A percentile compares a stretch with the other conserved stretches of the same genome.
Conservation (phyloP, 2,888 invertebrate genomes). For the Parasteatoda lunata region DNA sequence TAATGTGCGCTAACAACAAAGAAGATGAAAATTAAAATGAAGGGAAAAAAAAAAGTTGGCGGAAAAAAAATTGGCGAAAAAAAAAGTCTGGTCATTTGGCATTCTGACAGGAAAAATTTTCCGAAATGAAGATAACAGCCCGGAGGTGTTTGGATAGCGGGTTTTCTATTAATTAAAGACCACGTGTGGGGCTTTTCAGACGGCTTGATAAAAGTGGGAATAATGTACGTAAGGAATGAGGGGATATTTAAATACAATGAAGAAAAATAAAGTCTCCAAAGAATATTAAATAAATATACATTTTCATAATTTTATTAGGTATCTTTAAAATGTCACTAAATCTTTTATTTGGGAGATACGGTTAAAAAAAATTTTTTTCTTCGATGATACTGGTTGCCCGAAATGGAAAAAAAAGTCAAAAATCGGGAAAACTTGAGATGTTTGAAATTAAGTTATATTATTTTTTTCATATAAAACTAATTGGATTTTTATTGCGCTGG, state of each 20-base stretch:
- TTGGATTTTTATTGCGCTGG: no score
- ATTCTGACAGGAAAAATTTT: conserved; percentile 63
- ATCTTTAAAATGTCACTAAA: background rate
- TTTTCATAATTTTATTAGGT: background rate
- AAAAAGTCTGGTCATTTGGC: conserved; percentile 48
- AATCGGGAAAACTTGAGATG: no score
- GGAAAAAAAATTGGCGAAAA: conserved; percentile 21
- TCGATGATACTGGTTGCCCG: no score
- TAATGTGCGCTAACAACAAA: conserved; percentile 58
- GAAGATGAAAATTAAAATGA: conserved; percentile 64
- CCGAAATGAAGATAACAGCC: conserved; percentile 54
- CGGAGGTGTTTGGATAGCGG: conserved; percentile 60
- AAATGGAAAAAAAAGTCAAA: no score
- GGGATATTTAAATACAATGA: conserved; percentile 10
- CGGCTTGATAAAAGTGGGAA: conserved; percentile 21
- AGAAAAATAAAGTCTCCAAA: background rate
- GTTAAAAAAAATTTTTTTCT: background rate
- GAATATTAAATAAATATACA: background rate
- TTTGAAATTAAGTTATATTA: no score
- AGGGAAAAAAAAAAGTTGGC: conserved; percentile 6
- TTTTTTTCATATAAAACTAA: no score
- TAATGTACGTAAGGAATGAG: conserved; percentile 25
- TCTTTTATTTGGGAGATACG: background rate
- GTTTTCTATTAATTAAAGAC: conserved; percentile 66
- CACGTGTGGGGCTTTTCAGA: conserved; percentile 15